Evolutionary conservation across 2,113 vertebrate genomes (phyloP), one percentile per base, ranked within the genome.

Genomic region (Clinocottus analis): DNA sequence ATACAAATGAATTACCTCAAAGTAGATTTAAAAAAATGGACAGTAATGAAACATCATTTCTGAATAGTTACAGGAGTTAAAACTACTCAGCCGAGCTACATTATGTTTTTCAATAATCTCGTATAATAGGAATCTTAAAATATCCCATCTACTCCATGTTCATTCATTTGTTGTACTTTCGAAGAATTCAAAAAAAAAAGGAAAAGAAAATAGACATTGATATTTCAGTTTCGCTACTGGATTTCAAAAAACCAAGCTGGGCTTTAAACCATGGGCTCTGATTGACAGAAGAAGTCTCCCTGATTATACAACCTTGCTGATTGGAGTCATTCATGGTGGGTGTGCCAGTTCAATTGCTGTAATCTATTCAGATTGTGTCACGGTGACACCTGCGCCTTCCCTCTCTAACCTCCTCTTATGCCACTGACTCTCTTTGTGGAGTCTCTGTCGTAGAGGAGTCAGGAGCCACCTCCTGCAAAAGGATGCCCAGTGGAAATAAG

Each of bases 301-400:
- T 66, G 64, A 78, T 55, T 67, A 79, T 76, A 62, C 74, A 79
- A 29, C 72, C 84, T 51, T 47, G 43, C 84, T 89, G 88, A 93
- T 92, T 91, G 79, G 77, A 87, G 83, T 82, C 69, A 82, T 86
- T 90, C 82, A 64, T 60, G 56, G 66, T 80, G 87, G 82, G 72
- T 86, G 79, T 81, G 82, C 55, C 47, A 45, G 85, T 84, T 88
- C 80, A 81, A 91, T 87, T 73, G 81, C 81, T 72, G 85, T 77
- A 89, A 90, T 92, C 81, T 70, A 65, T 64, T 61, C 85, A 89
- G 86, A 86, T 87, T 87, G 87, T 84, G 84, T 83, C 77, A 80
- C 64, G 67, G 69, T 75, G 79, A 86, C 89, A 93, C 86, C 80
- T 87, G 72, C 23, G 19, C 83, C 62, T 79, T 66, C 66, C 23